phyloP scores from a whole-genome alignment of 2,888 invertebrate species.

The Synanthedon andrenaeformis region DNA sequence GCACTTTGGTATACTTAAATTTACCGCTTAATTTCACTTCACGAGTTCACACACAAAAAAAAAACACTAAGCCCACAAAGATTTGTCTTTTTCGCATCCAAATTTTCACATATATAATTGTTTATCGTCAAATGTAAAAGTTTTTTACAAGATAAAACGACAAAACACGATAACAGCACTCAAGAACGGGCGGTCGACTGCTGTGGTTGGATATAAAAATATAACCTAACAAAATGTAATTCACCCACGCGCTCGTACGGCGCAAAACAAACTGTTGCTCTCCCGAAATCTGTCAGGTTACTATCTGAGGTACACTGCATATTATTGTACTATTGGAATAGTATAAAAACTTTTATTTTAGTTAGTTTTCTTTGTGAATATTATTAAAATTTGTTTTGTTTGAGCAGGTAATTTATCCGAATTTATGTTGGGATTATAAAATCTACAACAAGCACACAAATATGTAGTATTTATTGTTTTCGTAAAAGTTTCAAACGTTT shows the following conservation, averaged over 20 bases:
- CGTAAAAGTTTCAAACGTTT: no score
- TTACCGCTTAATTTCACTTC: constrained; percentile 31
- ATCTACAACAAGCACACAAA: no score
- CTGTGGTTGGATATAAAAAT: constrained; percentile 33
- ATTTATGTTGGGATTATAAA: no score
- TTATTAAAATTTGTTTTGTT: no score
- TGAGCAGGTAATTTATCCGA: no score
- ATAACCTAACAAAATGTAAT: constrained; percentile 53
- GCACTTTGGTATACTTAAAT: constrained; percentile 43
- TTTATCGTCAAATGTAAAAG: constrained; percentile 42
- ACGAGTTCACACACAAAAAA: constrained; percentile 20
- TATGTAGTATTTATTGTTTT: no score
- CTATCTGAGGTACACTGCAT: no score
- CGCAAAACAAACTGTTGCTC: constrained; percentile 37
- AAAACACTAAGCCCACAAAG: constrained; percentile 15
- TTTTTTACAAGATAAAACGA: constrained; percentile 33
- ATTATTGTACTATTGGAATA: no score
- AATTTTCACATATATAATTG: constrained; percentile 9
- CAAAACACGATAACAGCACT: constrained; percentile 33
- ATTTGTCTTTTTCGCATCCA: neutral
- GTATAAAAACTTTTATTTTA: no score
- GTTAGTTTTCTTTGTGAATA: no score
- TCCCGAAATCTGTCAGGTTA: constrained; percentile 40
- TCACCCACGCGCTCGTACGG: constrained; percentile 28
- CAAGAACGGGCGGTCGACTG: constrained; percentile 40